Evolutionary conservation across 2,888 invertebrate species (phyloP).

Genomic region (Andrena camellia): DNA sequence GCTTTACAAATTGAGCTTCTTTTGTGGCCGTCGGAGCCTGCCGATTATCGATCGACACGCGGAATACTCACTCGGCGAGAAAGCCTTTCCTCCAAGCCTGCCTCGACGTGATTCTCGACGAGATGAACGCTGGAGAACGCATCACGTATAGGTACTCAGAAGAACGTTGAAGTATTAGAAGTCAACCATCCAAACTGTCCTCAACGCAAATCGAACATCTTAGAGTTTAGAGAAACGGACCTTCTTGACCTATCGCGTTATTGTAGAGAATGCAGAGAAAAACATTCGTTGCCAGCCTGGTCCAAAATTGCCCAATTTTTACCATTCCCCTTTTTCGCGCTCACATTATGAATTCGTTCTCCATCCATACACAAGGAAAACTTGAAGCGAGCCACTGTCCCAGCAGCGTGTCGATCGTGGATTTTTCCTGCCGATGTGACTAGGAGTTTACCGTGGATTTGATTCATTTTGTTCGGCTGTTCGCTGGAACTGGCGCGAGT

Average conservation of each 20-base stretch:
- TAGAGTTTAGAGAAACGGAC: no score
- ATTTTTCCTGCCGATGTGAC: constrained; percentile 59
- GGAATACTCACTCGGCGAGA: neutral
- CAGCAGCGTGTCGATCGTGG: neutral
- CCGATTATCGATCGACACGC: constrained; percentile 40
- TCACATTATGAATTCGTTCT: neutral
- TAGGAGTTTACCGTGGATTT: constrained; percentile 68
- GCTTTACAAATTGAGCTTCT: constrained; percentile 37
- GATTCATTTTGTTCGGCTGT: constrained; percentile 66
- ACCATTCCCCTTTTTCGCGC: no score
- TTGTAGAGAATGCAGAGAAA: no score
- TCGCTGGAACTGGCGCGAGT: constrained; percentile 46
- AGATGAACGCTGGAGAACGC: no score
- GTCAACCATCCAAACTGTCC: no score
- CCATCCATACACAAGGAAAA: neutral
- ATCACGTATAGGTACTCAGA: no score
- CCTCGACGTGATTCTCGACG: no score
- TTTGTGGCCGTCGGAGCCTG: neutral
- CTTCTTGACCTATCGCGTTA: no score
- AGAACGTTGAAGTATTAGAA: no score
- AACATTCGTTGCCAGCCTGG: no score
- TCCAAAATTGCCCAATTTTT: no score
- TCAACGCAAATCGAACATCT: no score
- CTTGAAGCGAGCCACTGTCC: neutral
- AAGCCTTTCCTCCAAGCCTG: neutral